Conservation (phyloP, 2,888 invertebrate genomes). For the Nezara viridula region DNA sequence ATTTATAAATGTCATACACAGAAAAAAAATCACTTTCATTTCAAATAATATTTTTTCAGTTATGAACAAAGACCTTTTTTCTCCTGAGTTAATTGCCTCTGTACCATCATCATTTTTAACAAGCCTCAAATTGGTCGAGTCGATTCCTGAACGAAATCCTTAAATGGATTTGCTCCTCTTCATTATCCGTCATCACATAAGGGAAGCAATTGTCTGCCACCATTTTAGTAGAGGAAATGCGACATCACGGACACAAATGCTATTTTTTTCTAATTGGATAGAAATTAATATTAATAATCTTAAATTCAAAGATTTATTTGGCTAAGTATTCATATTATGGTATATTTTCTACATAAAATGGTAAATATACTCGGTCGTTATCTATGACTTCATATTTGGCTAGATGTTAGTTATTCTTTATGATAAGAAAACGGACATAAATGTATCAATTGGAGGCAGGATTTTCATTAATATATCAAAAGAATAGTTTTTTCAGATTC, state of each 20-base stretch:
- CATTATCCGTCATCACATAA: neutral
- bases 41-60: no score
- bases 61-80: neutral
- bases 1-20: no score
- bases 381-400: no score
- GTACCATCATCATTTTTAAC: neutral
- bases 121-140: neutral
- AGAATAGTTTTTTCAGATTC: no score
- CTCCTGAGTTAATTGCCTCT: neutral
- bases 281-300: neutral
- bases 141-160: neutral
- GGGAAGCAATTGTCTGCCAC: neutral
- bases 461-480: no score
- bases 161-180: neutral
- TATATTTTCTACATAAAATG: no score
- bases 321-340: neutral
- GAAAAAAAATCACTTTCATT: no score
- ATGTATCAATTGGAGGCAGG: no score
- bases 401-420: neutral
- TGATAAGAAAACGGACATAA: neutral
- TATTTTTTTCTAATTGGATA: neutral
- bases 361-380: no score
- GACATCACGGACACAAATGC: neutral
- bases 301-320: neutral
- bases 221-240: neutral